These are phyloP conservation scores for Catharus ustulatus DNA, from an alignment of 2,797 vertebrate genomes.

Conservation along the genomic window DNA sequence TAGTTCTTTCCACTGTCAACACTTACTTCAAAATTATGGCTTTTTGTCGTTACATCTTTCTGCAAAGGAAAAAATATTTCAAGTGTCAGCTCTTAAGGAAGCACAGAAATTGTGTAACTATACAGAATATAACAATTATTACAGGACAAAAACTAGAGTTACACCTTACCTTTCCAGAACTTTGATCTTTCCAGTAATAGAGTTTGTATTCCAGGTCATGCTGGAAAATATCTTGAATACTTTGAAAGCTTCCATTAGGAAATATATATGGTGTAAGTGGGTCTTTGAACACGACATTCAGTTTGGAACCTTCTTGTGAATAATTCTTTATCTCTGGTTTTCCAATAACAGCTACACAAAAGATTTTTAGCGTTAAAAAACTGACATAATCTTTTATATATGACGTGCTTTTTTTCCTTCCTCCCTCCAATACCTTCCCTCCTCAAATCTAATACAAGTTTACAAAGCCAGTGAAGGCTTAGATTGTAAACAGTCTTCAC, in stretches of 20 bases:
- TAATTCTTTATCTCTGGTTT: constrained; percentile 76
- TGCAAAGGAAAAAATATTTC: constrained; percentile 53
- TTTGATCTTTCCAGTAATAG: constrained; percentile 84
- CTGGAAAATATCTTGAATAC: constrained; percentile 83
- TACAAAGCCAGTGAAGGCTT: neutral
- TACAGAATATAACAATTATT: neutral
- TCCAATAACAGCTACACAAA: constrained; percentile 82
- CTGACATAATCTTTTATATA: neutral
- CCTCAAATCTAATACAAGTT: neutral
- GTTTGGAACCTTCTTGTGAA: constrained; percentile 72
- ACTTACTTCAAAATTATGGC: constrained; percentile 71
- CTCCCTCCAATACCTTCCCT: neutral
- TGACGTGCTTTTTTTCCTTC: neutral
- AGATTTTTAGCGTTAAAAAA: constrained; percentile 23
- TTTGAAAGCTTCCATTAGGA: constrained; percentile 72
- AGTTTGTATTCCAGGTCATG: constrained; percentile 83
- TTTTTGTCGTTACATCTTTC: constrained; percentile 77
- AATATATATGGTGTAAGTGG: constrained; percentile 75
- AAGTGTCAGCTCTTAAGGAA: neutral
- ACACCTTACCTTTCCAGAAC: constrained; percentile 87
- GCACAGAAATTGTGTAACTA: neutral
- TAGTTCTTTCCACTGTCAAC: constrained; percentile 84
- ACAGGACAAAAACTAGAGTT: neutral
- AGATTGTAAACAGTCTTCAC: neutral
- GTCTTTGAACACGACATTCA: constrained; percentile 80